These are phyloP conservation scores for Morpho deidamia DNA, from an alignment of 2,888 invertebrate species.

Conservation along the genomic window DNA sequence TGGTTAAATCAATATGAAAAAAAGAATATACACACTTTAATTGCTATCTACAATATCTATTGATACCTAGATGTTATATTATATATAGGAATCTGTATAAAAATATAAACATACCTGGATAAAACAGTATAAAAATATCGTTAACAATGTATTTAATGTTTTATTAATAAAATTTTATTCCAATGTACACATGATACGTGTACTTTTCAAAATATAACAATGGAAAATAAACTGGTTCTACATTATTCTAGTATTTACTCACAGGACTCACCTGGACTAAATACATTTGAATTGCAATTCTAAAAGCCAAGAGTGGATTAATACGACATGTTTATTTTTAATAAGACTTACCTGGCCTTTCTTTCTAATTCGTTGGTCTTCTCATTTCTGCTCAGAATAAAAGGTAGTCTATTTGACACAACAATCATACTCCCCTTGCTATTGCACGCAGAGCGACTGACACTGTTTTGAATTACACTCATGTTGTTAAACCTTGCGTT, in stretches of 20 bases:
- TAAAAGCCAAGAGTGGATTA: no score
- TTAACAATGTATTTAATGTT: no score
- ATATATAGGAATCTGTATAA: neutral
- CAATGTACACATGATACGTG: no score
- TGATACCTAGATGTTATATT: neutral
- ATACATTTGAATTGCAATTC: no score
- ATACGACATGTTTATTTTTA: neutral
- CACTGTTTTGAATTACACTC: slow-evolving; percentile 51
- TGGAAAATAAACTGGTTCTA: slow-evolving; percentile 1
- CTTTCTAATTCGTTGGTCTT: slow-evolving; percentile 85
- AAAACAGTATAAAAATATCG: no score
- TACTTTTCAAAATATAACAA: neutral
- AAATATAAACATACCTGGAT: neutral
- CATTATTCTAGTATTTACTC: neutral
- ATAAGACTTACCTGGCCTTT: slow-evolving; percentile 85
- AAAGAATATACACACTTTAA: no score
- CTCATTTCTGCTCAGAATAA: slow-evolving; percentile 87
- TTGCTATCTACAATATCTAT: no score
- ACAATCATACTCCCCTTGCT: slow-evolving; percentile 90
- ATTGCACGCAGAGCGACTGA: slow-evolving; percentile 65
- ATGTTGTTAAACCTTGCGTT: slow-evolving; percentile 51
- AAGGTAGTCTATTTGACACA: slow-evolving; percentile 93
- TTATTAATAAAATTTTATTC: no score
- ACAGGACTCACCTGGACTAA: slow-evolving; percentile 3
- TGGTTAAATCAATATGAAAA: no score